These are phyloP conservation scores for Crocallis elinguaria DNA, from an alignment of 2,888 invertebrate genomes.

Conservation along the genomic window DNA sequence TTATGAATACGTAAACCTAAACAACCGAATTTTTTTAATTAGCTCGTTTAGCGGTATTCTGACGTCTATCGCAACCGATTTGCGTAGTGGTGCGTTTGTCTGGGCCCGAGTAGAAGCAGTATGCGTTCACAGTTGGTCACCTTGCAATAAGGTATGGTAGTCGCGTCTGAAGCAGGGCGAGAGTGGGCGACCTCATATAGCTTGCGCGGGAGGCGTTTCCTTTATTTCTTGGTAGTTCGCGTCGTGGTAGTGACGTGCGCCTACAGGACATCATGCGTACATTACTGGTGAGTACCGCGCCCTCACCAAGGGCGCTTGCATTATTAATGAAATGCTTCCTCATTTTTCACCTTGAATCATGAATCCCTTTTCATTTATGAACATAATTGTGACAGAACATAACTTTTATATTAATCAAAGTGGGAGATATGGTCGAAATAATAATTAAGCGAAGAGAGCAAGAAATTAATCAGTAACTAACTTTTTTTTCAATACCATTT, in stretches of 20 bases:
- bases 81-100: constrained; percentile 62
- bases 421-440: constrained; percentile 27
- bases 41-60: constrained; percentile 75
- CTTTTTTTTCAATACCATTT: no score
- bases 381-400: background rate
- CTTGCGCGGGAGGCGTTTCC: constrained; percentile 75
- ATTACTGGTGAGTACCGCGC: constrained; percentile 72
- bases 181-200: constrained; percentile 84
- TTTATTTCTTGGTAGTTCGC: constrained; percentile 81
- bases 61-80: constrained; percentile 65
- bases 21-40: constrained; percentile 67
- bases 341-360: constrained; percentile 29
- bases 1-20: constrained; percentile 54
- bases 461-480: no score
- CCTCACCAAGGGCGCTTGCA: constrained; percentile 51
- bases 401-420: constrained; percentile 30
- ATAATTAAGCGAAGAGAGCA: no score
- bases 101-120: constrained; percentile 43
- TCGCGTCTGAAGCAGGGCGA: constrained; percentile 77
- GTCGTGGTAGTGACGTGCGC: constrained; percentile 76
- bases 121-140: constrained; percentile 72
- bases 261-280: constrained; percentile 76
- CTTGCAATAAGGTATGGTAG: constrained; percentile 81
- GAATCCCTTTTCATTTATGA: constrained; percentile 2
- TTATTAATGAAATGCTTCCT: constrained; percentile 42